Base-by-base conservation (phyloP, 2,797 vertebrate genomes). In the Falco concolor region DNA sequence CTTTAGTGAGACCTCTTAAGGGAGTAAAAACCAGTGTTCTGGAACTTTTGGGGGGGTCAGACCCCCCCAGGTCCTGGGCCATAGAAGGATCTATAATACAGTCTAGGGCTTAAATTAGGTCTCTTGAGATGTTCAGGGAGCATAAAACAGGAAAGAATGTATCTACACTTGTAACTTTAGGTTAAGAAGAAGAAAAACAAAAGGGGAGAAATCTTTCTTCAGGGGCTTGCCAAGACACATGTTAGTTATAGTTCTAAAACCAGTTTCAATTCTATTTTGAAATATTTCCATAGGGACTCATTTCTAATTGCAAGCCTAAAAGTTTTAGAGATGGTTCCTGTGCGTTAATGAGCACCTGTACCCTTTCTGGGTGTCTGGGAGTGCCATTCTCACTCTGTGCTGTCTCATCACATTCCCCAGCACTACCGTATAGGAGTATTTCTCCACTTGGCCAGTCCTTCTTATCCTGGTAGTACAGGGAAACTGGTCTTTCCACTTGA, bases 151-250 rank as follows among this genome's bases (percentile, higher is more conserved):
- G 17, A 64, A 79, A 75, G 24, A 82, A 67, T 52, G 14, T 75
- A 90, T 89, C 50, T 84, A 52, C 2, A 5, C 40, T 75, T 84
- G 50, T 84, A 94, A 59, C 63, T 91, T 88, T 67, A 84, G 34
- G 42, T 94, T 93, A 92, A 80, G 80, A 92, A 73, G 47, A 84
- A 89, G 53, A 63, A 93, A 90, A 93, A 76, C 44, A 90, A 96
- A 90, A 70, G 59, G 47, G 59, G 47, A 91, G 76, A 95, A 91
- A 86, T 92, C 70, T 93, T 95, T 95, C 80, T 93, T 93, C 70
- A 63, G 59, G 47, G 36, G 14, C 63, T 49, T 95, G 77, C 56
- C 64, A 86, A 87, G 77, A 49, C 12, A 36, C 18, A 34, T 27
- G 34, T 34, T 86, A 91, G 89, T 96, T 91, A 88, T 78, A 92